Evolutionary conservation across 2,113 vertebrate genomes (phyloP).

Genomic region (Pampusana beccarii): DNA sequence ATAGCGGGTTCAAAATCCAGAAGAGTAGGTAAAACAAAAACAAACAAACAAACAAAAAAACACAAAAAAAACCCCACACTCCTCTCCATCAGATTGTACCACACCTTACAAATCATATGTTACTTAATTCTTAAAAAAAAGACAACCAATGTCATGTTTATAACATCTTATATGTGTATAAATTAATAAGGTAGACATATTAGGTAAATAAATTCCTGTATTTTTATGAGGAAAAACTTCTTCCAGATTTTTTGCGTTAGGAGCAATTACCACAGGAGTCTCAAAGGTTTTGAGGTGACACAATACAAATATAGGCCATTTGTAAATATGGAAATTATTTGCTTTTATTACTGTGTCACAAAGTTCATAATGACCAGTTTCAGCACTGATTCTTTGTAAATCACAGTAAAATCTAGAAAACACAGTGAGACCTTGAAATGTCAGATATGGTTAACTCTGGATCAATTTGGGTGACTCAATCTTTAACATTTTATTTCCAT

Average conservation of each 20-base stretch:
- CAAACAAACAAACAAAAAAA: not conserved
- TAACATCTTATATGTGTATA: not conserved
- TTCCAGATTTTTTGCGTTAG: not conserved
- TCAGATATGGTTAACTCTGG: not conserved
- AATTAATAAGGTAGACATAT: not conserved
- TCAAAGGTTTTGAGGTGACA: not conserved
- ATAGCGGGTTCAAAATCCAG: not conserved
- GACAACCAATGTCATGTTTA: not conserved
- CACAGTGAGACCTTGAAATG: not conserved
- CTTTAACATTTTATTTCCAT: not conserved
- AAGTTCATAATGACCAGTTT: not conserved
- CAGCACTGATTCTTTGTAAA: not conserved
- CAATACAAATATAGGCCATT: not conserved
- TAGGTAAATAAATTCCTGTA: not conserved
- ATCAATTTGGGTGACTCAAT: not conserved
- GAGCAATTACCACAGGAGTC: not conserved
- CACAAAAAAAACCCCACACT: accelerated
- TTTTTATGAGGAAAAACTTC: not conserved
- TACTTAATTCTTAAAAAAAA: not conserved
- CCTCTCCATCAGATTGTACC: not conserved
- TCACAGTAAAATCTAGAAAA: not conserved
- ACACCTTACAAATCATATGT: not conserved
- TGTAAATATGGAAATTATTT: not conserved
- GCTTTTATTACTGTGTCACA: not conserved
- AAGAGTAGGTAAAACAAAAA: not conserved